These are phyloP conservation scores for Calidris pugnax DNA, from an alignment of 2,113 vertebrate species.

Conservation along the genomic window DNA sequence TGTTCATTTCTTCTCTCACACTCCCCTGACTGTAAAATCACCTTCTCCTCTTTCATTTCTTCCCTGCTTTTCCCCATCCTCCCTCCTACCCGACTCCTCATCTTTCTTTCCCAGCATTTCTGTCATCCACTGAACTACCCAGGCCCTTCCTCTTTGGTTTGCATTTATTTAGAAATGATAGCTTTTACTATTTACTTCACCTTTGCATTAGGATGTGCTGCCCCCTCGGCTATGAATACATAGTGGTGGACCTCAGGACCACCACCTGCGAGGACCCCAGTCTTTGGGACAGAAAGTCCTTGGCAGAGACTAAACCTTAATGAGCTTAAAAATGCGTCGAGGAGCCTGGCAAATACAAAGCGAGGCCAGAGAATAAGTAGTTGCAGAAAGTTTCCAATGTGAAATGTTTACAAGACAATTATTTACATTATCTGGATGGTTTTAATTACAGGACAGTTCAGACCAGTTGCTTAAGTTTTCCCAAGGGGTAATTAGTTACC, in stretches of 20 bases:
- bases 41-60: background rate
- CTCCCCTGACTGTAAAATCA: background rate
- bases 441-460: conserved; percentile 58
- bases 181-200: background rate
- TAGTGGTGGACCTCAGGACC: background rate
- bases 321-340: conserved; percentile 29
- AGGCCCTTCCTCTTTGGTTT: background rate
- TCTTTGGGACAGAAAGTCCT: conserved; percentile 54
- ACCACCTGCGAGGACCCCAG: conserved; percentile 45
- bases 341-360: conserved; percentile 22
- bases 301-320: conserved; percentile 63
- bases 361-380: conserved; percentile 34
- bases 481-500: background rate
- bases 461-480: conserved; percentile 39
- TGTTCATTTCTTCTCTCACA: background rate
- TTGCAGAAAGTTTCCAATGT: conserved; percentile 44
- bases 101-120: background rate
- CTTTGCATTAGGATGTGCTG: background rate
- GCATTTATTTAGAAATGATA: background rate
- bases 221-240: background rate
- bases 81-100: background rate
- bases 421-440: conserved; percentile 60
- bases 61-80: background rate
- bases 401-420: conserved; percentile 46
- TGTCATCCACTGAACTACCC: background rate